These are phyloP conservation scores for Thamnophis sirtalis DNA, from an alignment of 2,113 vertebrate genomes.

Conservation along the genomic window DNA sequence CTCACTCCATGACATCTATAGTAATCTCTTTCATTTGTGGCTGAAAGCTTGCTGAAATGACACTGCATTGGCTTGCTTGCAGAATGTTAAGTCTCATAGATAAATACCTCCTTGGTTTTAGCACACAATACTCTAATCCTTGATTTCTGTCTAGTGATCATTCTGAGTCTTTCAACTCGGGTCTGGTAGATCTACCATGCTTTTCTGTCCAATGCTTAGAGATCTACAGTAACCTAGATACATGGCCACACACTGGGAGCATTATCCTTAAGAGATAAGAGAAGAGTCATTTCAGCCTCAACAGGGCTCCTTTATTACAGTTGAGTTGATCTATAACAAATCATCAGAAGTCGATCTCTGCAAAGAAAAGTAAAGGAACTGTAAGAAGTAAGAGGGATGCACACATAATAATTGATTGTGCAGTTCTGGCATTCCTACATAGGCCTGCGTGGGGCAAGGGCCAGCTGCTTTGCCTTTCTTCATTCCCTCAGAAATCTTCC, in stretches of 20 bases:
- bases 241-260: neutral
- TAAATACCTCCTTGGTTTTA: neutral
- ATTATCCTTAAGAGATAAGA: neutral
- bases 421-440: no score
- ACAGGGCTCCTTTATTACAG: neutral
- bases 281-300: neutral
- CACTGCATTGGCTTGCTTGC: neutral
- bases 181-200: neutral
- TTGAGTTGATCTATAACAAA: neutral
- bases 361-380: neutral
- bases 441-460: neutral
- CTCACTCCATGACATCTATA: neutral
- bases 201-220: neutral
- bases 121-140: neutral
- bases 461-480: neutral
- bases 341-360: neutral
- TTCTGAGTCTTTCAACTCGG: neutral
- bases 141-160: neutral
- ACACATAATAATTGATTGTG: neutral
- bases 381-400: neutral
- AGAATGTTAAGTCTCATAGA: neutral
- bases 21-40: neutral
- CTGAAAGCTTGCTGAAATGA: neutral
- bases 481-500: neutral
- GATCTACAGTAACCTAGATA: neutral